Percentiles rank a stretch among this genome's conserved stretches.
These are phyloP conservation scores for Amphilophus citrinellus DNA, from an alignment of 2,113 vertebrate species.

Conservation along the genomic window DNA sequence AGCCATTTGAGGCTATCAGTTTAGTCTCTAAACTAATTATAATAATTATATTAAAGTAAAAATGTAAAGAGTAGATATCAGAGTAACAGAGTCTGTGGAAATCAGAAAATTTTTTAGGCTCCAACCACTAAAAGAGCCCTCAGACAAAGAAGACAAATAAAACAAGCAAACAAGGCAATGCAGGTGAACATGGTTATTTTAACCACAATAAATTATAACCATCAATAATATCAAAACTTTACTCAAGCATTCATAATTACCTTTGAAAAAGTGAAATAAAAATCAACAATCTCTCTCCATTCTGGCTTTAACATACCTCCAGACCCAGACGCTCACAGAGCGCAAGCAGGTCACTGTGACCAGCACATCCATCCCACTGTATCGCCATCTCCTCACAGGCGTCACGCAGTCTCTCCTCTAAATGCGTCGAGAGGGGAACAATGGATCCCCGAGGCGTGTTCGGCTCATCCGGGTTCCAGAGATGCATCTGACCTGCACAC, in stretches of 20 bases:
- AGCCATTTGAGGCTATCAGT: neutral
- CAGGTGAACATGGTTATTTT: neutral
- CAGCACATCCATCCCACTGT: constrained; percentile 84
- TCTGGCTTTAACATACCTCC: constrained; percentile 48
- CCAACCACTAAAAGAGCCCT: neutral
- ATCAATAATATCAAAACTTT: neutral
- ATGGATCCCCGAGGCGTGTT: constrained; percentile 79
- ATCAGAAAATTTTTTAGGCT: neutral
- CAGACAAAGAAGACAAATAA: neutral
- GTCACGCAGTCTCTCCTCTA: constrained; percentile 87
- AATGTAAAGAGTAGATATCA: neutral
- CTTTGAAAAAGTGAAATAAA: too few species aligned
- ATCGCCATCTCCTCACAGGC: constrained; percentile 88
- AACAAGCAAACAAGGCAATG: neutral
- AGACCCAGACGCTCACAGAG: constrained; percentile 89
- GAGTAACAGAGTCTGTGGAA: neutral
- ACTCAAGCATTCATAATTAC: too few species aligned
- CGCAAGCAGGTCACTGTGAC: constrained; percentile 83
- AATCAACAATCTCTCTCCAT: neutral
- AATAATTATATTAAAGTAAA: too few species aligned
- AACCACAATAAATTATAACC: neutral
- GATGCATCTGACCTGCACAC: constrained; percentile 88
- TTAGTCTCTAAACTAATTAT: too few species aligned
- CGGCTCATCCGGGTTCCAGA: constrained; percentile 96
- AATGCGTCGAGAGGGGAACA: constrained; percentile 74